A percentile compares a stretch with the other conserved stretches of the same genome.
These are phyloP conservation scores for Cheilosia urbana DNA, from an alignment of 2,888 invertebrate genomes.

Conservation along the genomic window DNA sequence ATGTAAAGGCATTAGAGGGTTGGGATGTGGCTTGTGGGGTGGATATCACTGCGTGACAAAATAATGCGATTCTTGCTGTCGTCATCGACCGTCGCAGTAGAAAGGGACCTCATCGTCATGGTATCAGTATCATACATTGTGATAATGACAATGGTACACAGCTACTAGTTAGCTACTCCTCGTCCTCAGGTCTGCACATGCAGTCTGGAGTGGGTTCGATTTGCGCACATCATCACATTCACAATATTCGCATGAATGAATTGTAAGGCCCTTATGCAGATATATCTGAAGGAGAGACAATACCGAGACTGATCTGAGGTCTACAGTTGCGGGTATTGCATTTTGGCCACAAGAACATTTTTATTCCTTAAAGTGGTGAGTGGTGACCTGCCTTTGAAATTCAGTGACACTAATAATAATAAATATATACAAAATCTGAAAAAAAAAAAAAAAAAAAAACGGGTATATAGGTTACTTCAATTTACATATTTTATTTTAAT, in stretches of 20 bases:
- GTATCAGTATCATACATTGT: neutral
- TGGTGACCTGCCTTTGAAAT: neutral
- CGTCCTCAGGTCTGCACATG: slow-evolving; percentile 7
- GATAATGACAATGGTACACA: neutral
- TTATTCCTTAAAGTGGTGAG: neutral
- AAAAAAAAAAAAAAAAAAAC: too few species aligned
- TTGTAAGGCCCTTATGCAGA: slow-evolving; percentile 34
- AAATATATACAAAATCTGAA: too few species aligned
- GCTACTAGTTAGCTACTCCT: neutral
- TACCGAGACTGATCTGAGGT: too few species aligned
- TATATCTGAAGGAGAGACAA: too few species aligned
- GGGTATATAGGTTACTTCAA: too few species aligned
- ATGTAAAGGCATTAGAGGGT: neutral
- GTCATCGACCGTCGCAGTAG: slow-evolving; percentile 20
- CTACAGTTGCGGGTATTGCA: neutral
- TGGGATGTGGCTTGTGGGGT: neutral
- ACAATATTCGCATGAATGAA: slow-evolving; percentile 54
- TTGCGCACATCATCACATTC: slow-evolving; percentile 61
- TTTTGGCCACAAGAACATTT: slow-evolving; percentile 1
- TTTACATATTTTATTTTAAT: neutral
- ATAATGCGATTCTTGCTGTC: neutral
- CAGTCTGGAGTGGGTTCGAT: slow-evolving; percentile 60
- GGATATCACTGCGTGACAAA: slow-evolving; percentile 23
- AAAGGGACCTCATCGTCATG: neutral
- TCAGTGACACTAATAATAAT: too few species aligned